phyloP scores from a whole-genome alignment of 2,797 vertebrate species.

The Melopsittacus undulatus region DNA sequence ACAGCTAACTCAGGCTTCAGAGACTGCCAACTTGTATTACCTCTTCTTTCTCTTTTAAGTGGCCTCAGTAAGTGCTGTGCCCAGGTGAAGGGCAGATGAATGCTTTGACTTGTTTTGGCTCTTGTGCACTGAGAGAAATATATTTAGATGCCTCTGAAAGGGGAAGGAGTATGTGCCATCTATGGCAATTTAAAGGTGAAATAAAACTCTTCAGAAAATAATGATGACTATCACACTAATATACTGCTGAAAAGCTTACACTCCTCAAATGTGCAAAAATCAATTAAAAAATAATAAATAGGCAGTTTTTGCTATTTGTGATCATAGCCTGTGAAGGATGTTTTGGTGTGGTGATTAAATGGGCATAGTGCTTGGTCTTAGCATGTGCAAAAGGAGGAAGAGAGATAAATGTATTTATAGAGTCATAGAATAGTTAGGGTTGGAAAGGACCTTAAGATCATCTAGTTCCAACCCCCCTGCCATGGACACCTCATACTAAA shows the following conservation, averaged over 20 bases:
- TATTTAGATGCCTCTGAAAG: neutral
- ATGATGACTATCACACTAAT: neutral
- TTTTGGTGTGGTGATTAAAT: neutral
- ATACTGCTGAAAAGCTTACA: neutral
- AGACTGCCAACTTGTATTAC: fast-evolving
- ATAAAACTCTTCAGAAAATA: neutral
- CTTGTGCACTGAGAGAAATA: neutral
- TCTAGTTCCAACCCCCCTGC: too few species aligned
- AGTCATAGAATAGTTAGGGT: too few species aligned
- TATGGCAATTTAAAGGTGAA: neutral
- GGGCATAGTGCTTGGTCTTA: neutral
- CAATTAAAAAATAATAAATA: too few species aligned
- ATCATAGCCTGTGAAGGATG: neutral
- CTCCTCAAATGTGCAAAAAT: neutral
- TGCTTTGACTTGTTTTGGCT: neutral
- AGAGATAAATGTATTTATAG: neutral
- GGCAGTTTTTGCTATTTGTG: fast-evolving
- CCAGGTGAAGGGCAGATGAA: neutral
- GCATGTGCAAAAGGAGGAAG: neutral
- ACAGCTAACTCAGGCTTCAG: neutral
- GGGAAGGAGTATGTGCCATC: neutral
- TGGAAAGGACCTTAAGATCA: too few species aligned
- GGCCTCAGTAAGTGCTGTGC: fast-evolving
- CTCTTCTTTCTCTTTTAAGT: neutral
- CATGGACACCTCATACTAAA: too few species aligned